Base-by-base conservation (phyloP, 2,888 invertebrate species). In the Xestia c-nigrum region DNA sequence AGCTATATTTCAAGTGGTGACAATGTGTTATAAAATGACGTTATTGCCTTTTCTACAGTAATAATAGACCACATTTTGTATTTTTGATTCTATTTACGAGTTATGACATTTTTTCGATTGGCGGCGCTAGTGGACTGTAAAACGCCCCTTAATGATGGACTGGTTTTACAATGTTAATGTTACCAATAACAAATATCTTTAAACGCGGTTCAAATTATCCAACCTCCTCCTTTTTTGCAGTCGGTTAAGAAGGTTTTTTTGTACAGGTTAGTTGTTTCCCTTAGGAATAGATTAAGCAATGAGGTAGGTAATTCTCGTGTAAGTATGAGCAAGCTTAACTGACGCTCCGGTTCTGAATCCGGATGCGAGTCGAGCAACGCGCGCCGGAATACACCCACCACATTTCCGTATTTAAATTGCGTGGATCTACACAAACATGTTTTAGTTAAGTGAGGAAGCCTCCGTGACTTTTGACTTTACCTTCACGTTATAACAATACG, bases 321-420 rank as follows among this genome's bases (percentile, higher is more conserved):
- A 90, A 87, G 87, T 86, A 86, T 86, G 88, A 81, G 85, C 87
- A 76, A 87, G 86, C 85, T 87, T 81, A 83, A 63, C 68, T 81
- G 76, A 79, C 80, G 84, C 83, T 86, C 79, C 78, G 83, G 83
- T 84, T 84, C 86, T 75, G 80, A 83, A 84, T 76, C 81, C 85
- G 85, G 85, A 84, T 83, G 84, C 90, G 91, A 90, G 87, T 83
- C 84, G 87, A 78, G 81, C 85, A 85, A 78, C 84, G 87, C 88
- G 84, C 88, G 78, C 87, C 88, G 87, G 91, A 89, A 90, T 90
- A 90, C 90, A 88, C 89, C 91, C 88, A 87, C 90, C 88, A 89
- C 90, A 90, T 90, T 93, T 93, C 93, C 93, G 92, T 86, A 91
- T 93, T 94, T 92, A 94, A 94, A 94, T 94, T 94, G 92, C 89